Evolutionary conservation across 2,113 vertebrate genomes (phyloP).

Genomic region (Electrona antarctica): DNA sequence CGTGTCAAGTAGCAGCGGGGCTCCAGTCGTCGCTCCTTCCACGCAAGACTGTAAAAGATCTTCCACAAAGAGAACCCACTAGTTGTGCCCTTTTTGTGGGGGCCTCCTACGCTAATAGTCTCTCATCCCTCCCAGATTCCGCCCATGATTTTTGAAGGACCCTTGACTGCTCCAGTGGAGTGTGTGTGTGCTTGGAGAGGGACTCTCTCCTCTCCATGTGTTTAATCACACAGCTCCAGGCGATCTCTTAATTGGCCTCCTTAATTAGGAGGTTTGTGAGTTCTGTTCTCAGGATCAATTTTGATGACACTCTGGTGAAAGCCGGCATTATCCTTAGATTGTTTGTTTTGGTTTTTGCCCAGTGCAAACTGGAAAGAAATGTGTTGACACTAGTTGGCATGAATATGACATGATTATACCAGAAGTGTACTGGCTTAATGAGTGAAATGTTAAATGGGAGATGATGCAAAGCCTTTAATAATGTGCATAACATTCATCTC

Average conservation of each 20-base stretch:
- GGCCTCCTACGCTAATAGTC: constrained; percentile 52
- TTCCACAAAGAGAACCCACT: constrained; percentile 41
- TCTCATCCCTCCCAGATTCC: constrained; percentile 45
- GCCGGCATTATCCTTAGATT: constrained; percentile 25
- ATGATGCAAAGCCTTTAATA: too few relatives aligned
- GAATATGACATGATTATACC: neutral
- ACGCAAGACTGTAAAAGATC: constrained; percentile 41
- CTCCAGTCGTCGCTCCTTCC: constrained; percentile 42
- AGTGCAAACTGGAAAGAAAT: constrained; percentile 1
- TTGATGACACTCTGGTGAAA: constrained; percentile 54
- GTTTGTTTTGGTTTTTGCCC: neutral
- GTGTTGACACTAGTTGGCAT: neutral
- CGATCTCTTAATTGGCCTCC: constrained; percentile 67
- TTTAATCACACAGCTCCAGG: constrained; percentile 52
- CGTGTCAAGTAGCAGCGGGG: constrained; percentile 42
- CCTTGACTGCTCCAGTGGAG: constrained; percentile 55
- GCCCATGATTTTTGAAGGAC: constrained; percentile 60
- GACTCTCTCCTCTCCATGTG: constrained; percentile 40
- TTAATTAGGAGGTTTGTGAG: constrained; percentile 63
- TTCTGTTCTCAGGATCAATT: constrained; percentile 52
- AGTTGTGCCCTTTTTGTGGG: constrained; percentile 52
- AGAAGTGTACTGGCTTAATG: neutral
- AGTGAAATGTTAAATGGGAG: too few relatives aligned
- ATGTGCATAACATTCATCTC: too few relatives aligned
- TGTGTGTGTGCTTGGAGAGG: constrained; percentile 28